Evolutionary conservation across 2,113 vertebrate species (phyloP), one percentile per base, ranked within the genome.

Genomic region (Arenaria interpres): DNA sequence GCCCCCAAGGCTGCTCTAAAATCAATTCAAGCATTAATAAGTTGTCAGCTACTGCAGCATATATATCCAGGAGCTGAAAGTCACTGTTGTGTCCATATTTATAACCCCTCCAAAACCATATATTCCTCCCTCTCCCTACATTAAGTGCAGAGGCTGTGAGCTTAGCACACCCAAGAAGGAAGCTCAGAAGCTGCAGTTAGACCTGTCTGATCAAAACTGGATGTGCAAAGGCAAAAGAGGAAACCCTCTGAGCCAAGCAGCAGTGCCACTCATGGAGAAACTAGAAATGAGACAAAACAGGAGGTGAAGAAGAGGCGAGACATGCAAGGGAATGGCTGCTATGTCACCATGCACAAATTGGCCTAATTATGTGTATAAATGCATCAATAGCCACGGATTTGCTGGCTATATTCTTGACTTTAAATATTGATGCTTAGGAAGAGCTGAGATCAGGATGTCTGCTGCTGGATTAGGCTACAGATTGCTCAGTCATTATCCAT

Each of bases 381-480:
- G 94, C 95, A 95, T 69, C 91, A 85, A 94, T 87, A 95, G 78
- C 71, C 93, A 95, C 16, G 4, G 66, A 57, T 95, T 95, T 87
- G 39, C 93, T 93, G 77, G 48, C 62, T 88, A 59, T 24, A 54
- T 77, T 76, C 78, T 85, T 64, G 71, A 64, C 87, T 93, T 97
- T 91, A 96, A 96, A 96, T 96, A 96, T 91, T 97, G 87, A 97
- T 96, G 96, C 53, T 93, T 69, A 91, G 74, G 89, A 97, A 96
- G 71, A 96, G 87, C 84, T 94, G 94, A 94, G 93, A 93, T 93
- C 87, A 96, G 87, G 57, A 35, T 96, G 92, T 91, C 73, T 97
- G 93, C 68, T 95, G 87, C 86, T 81, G 66, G 84, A 92, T 96
- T 95, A 95, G 73, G 73, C 84, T 92, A 87, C 91, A 89, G 77